phyloP scores from a whole-genome alignment of 1,140 invertebrate genomes.

The Periplaneta americana region DNA sequence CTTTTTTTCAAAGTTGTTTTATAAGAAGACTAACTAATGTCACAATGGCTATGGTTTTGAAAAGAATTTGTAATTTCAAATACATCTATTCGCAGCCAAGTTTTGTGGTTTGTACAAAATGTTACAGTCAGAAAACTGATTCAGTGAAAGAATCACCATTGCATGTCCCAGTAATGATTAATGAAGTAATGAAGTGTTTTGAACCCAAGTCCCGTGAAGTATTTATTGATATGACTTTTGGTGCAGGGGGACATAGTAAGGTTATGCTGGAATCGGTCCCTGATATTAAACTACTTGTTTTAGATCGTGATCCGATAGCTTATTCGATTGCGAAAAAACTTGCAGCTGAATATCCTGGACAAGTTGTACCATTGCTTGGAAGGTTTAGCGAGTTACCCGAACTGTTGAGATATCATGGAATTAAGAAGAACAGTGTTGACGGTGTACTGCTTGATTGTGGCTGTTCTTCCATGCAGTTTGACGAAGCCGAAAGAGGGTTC shows the following conservation, averaged over 20 bases:
- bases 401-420: constrained; percentile 52
- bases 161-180: constrained; percentile 66
- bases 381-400: constrained; percentile 80
- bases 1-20: constrained; percentile 43
- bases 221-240: constrained; percentile 90
- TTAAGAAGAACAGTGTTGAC: constrained; percentile 66
- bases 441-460: constrained; percentile 90
- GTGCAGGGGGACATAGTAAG: constrained; percentile 82
- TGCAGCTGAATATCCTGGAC: constrained; percentile 55
- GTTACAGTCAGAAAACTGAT: not conserved
- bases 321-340: constrained; percentile 58
- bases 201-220: constrained; percentile 52
- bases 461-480: constrained; percentile 95
- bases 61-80: not conserved
- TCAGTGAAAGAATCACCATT: not conserved
- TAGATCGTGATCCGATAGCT: constrained; percentile 84
- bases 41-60: not conserved
- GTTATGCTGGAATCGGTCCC: constrained; percentile 49
- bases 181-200: constrained; percentile 63
- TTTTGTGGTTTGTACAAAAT: not conserved
- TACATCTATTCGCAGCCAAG: not conserved
- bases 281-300: constrained; percentile 60
- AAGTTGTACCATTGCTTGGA: constrained; percentile 72
- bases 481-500: constrained; percentile 77
- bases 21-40: constrained; percentile 27